Conservation (phyloP, 2,113 vertebrate species). For the Falcunculus frontatus region DNA sequence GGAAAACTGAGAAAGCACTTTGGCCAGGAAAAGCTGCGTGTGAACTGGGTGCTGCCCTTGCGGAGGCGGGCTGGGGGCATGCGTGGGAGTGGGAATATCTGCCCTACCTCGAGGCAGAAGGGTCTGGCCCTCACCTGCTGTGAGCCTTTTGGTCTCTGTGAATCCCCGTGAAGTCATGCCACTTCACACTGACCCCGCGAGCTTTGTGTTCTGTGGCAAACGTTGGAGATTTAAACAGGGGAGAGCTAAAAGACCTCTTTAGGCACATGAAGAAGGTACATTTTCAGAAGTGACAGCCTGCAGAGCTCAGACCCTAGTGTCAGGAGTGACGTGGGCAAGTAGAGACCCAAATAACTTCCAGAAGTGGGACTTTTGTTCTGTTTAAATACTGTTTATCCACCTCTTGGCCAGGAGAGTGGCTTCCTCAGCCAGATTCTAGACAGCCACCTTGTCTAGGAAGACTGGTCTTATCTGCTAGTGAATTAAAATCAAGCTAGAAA, state of each 20-base stretch:
- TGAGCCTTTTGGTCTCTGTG: background rate
- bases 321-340: background rate
- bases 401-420: background rate
- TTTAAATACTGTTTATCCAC: background rate
- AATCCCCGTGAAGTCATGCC: background rate
- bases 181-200: background rate
- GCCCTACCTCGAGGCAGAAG: background rate
- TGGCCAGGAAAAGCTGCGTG: background rate
- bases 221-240: background rate
- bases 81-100: background rate
- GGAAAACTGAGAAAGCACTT: background rate
- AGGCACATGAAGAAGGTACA: background rate
- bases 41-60: background rate
- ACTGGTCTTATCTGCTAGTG: background rate
- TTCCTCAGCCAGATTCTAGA: background rate
- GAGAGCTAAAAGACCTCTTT: background rate
- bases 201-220: background rate
- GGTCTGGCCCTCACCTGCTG: background rate
- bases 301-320: background rate
- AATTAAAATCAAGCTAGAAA: slow-evolving; percentile 30
- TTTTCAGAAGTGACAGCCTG: background rate
- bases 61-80: background rate
- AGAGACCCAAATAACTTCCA: background rate
- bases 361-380: background rate
- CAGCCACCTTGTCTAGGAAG: slow-evolving; percentile 5